Percentiles rank a stretch among this genome's conserved stretches.
phyloP scores from a whole-genome alignment of 2,888 invertebrate genomes.

The Podotricha telesiphe region DNA sequence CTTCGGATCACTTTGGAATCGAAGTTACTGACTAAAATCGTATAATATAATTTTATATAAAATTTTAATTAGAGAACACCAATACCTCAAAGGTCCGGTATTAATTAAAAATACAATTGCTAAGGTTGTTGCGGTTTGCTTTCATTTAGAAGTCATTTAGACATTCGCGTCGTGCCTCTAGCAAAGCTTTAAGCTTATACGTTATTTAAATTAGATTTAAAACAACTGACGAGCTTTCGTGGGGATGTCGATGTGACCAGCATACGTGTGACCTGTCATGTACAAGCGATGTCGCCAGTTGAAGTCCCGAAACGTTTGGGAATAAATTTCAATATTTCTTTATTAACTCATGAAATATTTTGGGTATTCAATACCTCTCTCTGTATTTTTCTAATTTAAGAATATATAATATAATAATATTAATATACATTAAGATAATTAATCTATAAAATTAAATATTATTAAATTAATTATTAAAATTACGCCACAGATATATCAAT shows the following conservation, averaged over 20 bases:
- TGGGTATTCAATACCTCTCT: too few relatives aligned
- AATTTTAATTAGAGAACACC: slow-evolving; percentile 14
- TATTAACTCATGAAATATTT: too few relatives aligned
- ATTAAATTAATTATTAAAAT: too few relatives aligned
- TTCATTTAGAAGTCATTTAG: slow-evolving; percentile 30
- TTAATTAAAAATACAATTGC: slow-evolving; percentile 19
- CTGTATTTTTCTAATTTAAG: too few relatives aligned
- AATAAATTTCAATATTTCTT: not conserved
- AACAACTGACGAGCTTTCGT: not conserved
- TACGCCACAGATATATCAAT: too few relatives aligned
- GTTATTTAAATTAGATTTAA: slow-evolving; percentile 10
- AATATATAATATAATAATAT: too few relatives aligned
- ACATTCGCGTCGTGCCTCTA: slow-evolving; percentile 7
- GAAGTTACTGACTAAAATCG: too few relatives aligned
- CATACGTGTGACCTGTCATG: slow-evolving; percentile 2
- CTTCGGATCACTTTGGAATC: too few relatives aligned
- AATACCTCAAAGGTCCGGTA: not conserved
- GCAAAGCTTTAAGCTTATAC: not conserved
- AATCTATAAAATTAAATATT: too few relatives aligned
- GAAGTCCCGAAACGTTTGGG: not conserved
- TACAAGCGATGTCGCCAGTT: not conserved
- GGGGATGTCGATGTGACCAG: not conserved
- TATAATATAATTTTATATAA: too few relatives aligned
- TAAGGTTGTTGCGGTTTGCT: slow-evolving; percentile 28
- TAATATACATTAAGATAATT: too few relatives aligned